A percentile compares a stretch with the other conserved stretches of the same genome.
phyloP scores from a whole-genome alignment of 2,888 invertebrate species.

The Empis livida region DNA sequence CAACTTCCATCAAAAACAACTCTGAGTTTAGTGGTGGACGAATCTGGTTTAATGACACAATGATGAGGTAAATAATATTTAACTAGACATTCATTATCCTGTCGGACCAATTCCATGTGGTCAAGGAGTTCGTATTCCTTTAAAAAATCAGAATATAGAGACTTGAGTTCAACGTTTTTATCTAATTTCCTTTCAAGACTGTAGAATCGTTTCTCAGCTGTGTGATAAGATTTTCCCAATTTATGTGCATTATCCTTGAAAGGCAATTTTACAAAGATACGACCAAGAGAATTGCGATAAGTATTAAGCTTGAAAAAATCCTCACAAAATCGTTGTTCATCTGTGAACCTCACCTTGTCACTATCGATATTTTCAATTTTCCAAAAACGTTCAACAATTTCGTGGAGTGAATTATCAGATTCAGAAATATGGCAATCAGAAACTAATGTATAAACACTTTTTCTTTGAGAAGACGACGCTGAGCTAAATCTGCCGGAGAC shows the following conservation, averaged over 20 bases:
- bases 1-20: slow-evolving; percentile 6
- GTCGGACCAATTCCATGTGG: slow-evolving; percentile 11
- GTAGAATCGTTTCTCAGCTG: neutral
- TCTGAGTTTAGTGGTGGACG: slow-evolving; percentile 1
- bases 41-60: slow-evolving; percentile 8
- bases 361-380: slow-evolving; percentile 8
- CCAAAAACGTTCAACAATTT: slow-evolving; percentile 7
- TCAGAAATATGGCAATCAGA: neutral
- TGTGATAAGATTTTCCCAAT: neutral
- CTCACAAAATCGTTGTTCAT: slow-evolving; percentile 9
- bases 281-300: slow-evolving; percentile 3
- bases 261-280: slow-evolving; percentile 9
- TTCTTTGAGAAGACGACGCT: no score
- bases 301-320: slow-evolving; percentile 5
- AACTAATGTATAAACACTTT: no score
- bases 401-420: neutral
- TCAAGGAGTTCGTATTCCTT: slow-evolving; percentile 10
- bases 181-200: neutral
- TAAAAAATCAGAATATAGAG: slow-evolving; percentile 13
- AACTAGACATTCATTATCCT: neutral
- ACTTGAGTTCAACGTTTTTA: slow-evolving; percentile 3
- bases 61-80: slow-evolving; percentile 13
- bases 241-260: neutral
- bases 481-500: neutral
- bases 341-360: slow-evolving; percentile 2